Base-by-base conservation (phyloP, 2,888 invertebrate genomes). In the Andrena bicolor region DNA sequence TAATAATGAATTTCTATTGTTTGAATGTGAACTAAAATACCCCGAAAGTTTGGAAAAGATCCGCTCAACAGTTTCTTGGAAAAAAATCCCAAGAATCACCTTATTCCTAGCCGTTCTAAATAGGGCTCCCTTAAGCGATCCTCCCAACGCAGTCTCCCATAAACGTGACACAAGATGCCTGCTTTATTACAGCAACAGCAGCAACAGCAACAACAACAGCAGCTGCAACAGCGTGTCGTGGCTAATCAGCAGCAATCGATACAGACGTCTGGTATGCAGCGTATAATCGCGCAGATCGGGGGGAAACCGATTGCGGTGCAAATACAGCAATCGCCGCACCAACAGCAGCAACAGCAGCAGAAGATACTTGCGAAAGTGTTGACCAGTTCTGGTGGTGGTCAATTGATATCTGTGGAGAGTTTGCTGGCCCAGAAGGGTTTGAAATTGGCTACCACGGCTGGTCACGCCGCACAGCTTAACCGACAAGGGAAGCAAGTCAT, bases 351-450 rank as follows among this genome's bases (percentile, higher is more conserved):
- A 32, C 94, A 94, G 49, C 94, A 94, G 80, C 94, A 56, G 26
- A 94, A 94, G 3, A 95, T 97, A 35, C 95, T 97, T 53, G 97
- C 97, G 0, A 97, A 97, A 92, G 95, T 97, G 23, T 94, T 97
- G 30, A 96, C 97, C 6, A 97, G 96, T 92, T 96, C 97, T 3
- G 95, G 95, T 7, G 95, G 95, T 2, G 94, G 94, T 10, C 95
- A 95, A 88, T 94, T 96, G 5, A 95, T 96, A 60, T 95, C 95
- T 0, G 95, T 96, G 56, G 96, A 96, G 91, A 95, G 95, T 91
- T 91, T 96, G 51, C 91, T 96, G 32, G 95, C 95, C 0, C 95
- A 96, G 51, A 94, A 94, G 32, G 94, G 94, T 35, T 70, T 94
- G 6, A 94, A 94, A 78, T 80, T 94, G 7, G 92, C 94, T 0